Evolutionary conservation across 2,888 invertebrate genomes (phyloP).

Genomic region (Tuta absoluta): DNA sequence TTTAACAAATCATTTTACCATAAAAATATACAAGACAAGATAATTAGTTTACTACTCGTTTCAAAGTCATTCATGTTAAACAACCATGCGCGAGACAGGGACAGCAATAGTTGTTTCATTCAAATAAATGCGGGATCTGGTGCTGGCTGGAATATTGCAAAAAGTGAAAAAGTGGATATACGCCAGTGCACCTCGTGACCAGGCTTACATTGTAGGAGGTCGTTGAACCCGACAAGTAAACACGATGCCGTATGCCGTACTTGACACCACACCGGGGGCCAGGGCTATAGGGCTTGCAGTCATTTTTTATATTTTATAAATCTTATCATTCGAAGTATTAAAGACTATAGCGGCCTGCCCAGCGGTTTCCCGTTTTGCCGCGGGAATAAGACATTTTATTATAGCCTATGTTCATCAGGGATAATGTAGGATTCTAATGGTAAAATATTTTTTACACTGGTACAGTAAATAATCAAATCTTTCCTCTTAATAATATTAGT

Average conservation of each 20-base stretch:
- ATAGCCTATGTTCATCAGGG: too few species aligned
- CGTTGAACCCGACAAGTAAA: constrained; percentile 36
- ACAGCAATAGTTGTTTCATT: not conserved
- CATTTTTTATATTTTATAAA: not conserved
- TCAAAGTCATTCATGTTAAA: not conserved
- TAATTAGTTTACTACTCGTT: not conserved
- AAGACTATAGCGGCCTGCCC: too few species aligned
- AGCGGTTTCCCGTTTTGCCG: too few species aligned
- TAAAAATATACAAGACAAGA: not conserved
- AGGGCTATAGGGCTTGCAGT: constrained; percentile 4
- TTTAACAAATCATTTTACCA: not conserved
- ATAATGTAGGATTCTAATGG: too few species aligned
- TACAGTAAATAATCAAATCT: too few species aligned
- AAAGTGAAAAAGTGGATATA: constrained; percentile 37
- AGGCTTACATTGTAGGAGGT: constrained; percentile 41
- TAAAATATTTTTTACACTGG: too few species aligned
- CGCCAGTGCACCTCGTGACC: constrained; percentile 23
- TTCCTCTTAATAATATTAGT: too few species aligned
- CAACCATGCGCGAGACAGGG: not conserved
- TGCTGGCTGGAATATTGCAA: not conserved
- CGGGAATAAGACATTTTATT: too few species aligned
- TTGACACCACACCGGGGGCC: too few species aligned
- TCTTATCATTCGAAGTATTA: too few species aligned
- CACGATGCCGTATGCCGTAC: not conserved
- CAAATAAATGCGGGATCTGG: constrained; percentile 4